Evolutionary conservation across 2,888 invertebrate genomes (phyloP), one percentile per base, ranked within the genome.

Genomic region (Anoplius nigerrimus): DNA sequence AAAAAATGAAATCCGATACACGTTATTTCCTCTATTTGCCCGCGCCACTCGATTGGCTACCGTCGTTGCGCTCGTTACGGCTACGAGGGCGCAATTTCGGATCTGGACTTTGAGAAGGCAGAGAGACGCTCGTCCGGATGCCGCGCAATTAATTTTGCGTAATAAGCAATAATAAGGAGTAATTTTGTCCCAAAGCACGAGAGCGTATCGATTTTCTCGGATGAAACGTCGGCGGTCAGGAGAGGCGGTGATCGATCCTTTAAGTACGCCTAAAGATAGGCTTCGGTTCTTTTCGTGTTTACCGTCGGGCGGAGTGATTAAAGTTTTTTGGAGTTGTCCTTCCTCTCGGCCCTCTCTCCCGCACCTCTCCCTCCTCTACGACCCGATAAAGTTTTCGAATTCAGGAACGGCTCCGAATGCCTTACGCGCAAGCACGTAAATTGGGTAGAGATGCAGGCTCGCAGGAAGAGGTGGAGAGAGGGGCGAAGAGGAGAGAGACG

Each of bases 381-480:
- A 11, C 1, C 4, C 11, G 34, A 34, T 34, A 34, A 34, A 34
- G 34, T 22, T 20, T 22, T 21, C 11, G 22, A 24, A 53, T 20
- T 53, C 24, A 53, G 5, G 11, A 34, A 18, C 18, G 53, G 53
- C 34, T 67, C 53, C 58, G 53, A 57, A 56, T 55, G 62, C 62
- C 48, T 54, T 21, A 21, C 24, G 45, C 51, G 11, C 52, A 55
- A 51, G 45, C 54, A 55, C 27, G 46, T 48, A 58, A 62, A 72
- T 69, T 66, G 52, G 60, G 54, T 53, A 66, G 43, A 54, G 65
- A 73, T 69, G 66, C 53, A 20, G 51, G 22, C 13, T 52, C 20
- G 22, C 22, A 8, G 22, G 22, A 48, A 16, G 48, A 46, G 21
- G 11, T 21, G 20, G 15, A 46, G 16, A 46, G 15, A 16, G 46